phyloP scores from a whole-genome alignment of 2,113 vertebrate species.

The Phoxinus phoxinus region DNA sequence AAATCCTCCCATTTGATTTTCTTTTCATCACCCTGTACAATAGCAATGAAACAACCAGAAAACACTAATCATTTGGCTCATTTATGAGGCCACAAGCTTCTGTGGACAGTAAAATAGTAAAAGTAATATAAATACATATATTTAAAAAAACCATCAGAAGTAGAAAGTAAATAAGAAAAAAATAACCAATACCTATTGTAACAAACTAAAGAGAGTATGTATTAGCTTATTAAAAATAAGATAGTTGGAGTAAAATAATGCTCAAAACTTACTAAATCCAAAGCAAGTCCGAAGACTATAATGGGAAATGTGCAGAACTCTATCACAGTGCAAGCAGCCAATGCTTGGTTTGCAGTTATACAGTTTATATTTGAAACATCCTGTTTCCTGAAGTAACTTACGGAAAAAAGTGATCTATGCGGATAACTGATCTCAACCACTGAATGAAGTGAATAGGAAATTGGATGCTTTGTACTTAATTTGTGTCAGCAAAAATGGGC shows the following conservation, averaged over 20 bases:
- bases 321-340: neutral
- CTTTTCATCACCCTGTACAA: no score
- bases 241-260: no score
- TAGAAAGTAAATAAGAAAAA: no score
- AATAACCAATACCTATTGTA: no score
- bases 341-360: neutral
- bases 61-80: neutral
- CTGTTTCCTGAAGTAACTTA: neutral
- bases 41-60: neutral
- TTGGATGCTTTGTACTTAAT: neutral
- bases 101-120: neutral
- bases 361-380: neutral
- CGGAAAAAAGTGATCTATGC: neutral
- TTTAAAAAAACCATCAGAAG: no score
- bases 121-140: no score
- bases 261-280: no score
- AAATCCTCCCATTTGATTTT: no score
- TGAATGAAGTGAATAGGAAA: neutral
- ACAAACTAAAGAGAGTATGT: no score
- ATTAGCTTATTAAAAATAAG: no score
- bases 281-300: no score
- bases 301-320: neutral
- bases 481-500: constrained; percentile 25
- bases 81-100: neutral
- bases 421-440: neutral